A percentile compares a stretch with the other conserved stretches of the same genome.
Evolutionary conservation across 2,888 invertebrate species (phyloP).

Genomic region (Thelaira solivaga): DNA sequence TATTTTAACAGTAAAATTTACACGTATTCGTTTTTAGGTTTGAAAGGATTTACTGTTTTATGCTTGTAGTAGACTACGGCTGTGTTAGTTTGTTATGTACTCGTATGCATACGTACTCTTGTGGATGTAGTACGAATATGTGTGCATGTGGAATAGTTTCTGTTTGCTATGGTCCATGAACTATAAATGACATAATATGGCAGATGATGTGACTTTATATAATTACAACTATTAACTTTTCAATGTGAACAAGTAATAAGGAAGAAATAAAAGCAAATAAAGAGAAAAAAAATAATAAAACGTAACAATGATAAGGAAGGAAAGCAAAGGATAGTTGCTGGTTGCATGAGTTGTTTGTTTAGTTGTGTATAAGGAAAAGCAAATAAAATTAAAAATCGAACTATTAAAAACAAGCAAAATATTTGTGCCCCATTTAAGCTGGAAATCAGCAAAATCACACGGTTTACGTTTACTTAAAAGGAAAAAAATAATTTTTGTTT

Average conservation of each 20-base stretch:
- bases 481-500: too few species aligned
- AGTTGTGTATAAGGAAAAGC: slow-evolving; percentile 3
- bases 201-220: slow-evolving; percentile 54
- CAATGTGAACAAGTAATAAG: slow-evolving; percentile 37
- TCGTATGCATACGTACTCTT: too few species aligned
- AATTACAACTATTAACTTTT: slow-evolving; percentile 56
- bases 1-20: slow-evolving; percentile 9
- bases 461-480: too few species aligned
- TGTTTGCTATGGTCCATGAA: not conserved
- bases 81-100: not conserved
- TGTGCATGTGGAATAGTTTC: not conserved
- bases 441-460: not conserved
- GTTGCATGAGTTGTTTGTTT: not conserved
- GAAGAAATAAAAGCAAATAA: not conserved
- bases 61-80: not conserved
- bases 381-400: slow-evolving; percentile 36
- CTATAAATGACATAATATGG: slow-evolving; percentile 39
- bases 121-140: too few species aligned
- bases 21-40: slow-evolving; percentile 32
- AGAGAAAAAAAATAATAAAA: not conserved
- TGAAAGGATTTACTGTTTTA: slow-evolving; percentile 13
- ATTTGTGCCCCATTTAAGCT: slow-evolving; percentile 20
- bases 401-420: slow-evolving; percentile 33
- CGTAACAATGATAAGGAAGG: not conserved
- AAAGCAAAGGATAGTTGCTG: too few species aligned